Evolutionary conservation across 1,140 invertebrate genomes (phyloP).

Genomic region (Ostrea edulis): DNA sequence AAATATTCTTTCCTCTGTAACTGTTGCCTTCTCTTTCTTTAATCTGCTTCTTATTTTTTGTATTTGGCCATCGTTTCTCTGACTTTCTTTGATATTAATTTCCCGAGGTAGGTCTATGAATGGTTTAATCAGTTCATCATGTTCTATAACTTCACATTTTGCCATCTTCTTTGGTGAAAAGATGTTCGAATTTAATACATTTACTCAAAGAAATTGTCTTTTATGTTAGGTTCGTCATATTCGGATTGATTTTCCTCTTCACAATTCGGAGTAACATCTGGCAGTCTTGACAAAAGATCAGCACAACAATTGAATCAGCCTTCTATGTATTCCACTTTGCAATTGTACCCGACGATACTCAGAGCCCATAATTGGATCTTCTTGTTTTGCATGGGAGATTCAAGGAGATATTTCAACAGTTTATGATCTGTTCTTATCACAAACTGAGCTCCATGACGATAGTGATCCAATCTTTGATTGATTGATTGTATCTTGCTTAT

Average conservation of each 20-base stretch:
- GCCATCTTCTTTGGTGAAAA: not conserved
- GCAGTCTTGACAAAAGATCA: constrained; percentile 58
- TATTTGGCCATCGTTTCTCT: not conserved
- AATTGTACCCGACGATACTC: constrained; percentile 57
- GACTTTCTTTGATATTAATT: not conserved
- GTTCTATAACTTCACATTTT: not conserved
- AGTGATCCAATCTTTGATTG: constrained; percentile 63
- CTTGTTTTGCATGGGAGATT: constrained; percentile 61
- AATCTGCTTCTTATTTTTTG: not conserved
- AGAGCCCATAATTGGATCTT: constrained; percentile 63
- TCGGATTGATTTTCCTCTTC: not conserved
- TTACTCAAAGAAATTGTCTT: not conserved
- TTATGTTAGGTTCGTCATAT: not conserved
- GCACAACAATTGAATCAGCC: constrained; percentile 56
- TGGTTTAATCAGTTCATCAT: not conserved
- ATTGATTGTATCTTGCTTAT: too few relatives aligned
- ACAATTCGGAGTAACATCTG: not conserved
- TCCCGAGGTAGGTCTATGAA: not conserved
- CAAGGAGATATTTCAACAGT: constrained; percentile 58
- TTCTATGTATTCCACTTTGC: constrained; percentile 55
- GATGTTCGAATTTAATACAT: not conserved
- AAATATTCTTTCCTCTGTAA: not conserved
- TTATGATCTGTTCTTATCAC: constrained; percentile 65
- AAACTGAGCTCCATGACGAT: constrained; percentile 63
- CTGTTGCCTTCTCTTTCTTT: not conserved